Percentiles rank a stretch among this genome's conserved stretches.
These are phyloP conservation scores for Oscheius onirici DNA, from an alignment of 2,888 invertebrate species.

Conservation along the genomic window DNA sequence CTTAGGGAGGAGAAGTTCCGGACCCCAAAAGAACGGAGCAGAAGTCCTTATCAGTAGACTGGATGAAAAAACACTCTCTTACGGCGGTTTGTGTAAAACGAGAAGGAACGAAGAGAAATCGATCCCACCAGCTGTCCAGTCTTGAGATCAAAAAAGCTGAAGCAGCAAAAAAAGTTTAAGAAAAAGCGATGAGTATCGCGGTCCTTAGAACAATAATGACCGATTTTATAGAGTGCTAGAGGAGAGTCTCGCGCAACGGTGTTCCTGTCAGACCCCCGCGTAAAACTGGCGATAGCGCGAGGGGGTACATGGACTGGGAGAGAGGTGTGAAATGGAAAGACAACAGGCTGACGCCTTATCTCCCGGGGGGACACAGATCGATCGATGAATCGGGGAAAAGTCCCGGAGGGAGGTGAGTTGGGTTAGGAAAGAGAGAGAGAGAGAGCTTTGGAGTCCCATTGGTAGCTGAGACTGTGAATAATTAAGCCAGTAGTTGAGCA, in stretches of 20 bases:
- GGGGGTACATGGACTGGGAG: neutral
- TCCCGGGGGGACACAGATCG: slow-evolving; percentile 7
- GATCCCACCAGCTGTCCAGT: slow-evolving; percentile 25
- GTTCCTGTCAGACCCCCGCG: neutral
- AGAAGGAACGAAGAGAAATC: slow-evolving; percentile 5
- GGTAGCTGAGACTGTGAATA: too few species aligned
- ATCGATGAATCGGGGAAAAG: slow-evolving; percentile 5
- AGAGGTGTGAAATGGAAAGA: slow-evolving; percentile 29
- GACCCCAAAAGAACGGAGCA: neutral
- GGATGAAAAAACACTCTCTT: slow-evolving; percentile 19
- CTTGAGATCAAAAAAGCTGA: neutral
- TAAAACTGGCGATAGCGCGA: neutral
- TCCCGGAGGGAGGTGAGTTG: neutral
- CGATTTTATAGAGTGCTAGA: neutral
- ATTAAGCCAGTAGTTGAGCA: too few species aligned
- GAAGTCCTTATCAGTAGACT: slow-evolving; percentile 16
- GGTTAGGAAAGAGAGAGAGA: too few species aligned
- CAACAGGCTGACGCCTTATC: slow-evolving; percentile 32
- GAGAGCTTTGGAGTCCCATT: too few species aligned
- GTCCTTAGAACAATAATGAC: neutral
- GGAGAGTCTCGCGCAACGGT: neutral
- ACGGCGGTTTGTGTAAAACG: slow-evolving; percentile 25
- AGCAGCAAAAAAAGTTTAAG: too few species aligned
- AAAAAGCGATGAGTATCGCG: too few species aligned
- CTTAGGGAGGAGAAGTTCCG: too few species aligned